Evolutionary conservation across 2,888 invertebrate species (phyloP), one percentile per base, ranked within the genome.

Genomic region (Plebejus argus): DNA sequence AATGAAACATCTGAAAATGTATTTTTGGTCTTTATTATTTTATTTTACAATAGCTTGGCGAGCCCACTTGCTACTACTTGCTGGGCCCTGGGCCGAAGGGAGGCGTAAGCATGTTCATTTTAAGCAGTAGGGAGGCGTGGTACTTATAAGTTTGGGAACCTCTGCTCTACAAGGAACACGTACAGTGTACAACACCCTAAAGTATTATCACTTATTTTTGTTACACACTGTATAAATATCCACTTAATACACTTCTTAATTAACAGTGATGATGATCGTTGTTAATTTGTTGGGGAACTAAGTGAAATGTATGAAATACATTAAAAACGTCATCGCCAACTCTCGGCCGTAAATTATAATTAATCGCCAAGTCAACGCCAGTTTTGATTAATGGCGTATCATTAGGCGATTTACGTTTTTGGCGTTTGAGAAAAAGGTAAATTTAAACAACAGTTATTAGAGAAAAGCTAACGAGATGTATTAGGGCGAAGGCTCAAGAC

Each of bases 301-400:
- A 74, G 74, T 74, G 49, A 49, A 74, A 74, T 74, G 74, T 74
- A 74, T 74, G 45, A 53, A 66, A 33, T 28, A 74, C 49, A 53
- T 74, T 74, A 74, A 74, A 74, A 74, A 78, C 76, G 72, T 79
- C 77, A 76, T 72, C 71, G 53, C 71, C 79, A 76, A 71, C 45
- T 76, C 70, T 20, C 39, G 71, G 72, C 71, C 76, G 81, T 79
- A 81, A 81, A 81, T 81, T 78, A 78, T 80, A 82, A 82, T 82
- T 82, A 79, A 79, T 78, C 77, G 72, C 78, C 76, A 79, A 80
- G 79, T 79, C 81, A 80, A 78, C 79, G 76, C 61, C 61, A 76
- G 77, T 77, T 78, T 78, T 80, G 82, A 82, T 82, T 81, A 81
- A 82, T 81, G 79, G 79, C 77, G 53, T 74, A 71, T 78, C 78